These are phyloP conservation scores for Drosophila pseudotalamancana DNA, from an alignment of 2,888 invertebrate species.

Conservation along the genomic window DNA sequence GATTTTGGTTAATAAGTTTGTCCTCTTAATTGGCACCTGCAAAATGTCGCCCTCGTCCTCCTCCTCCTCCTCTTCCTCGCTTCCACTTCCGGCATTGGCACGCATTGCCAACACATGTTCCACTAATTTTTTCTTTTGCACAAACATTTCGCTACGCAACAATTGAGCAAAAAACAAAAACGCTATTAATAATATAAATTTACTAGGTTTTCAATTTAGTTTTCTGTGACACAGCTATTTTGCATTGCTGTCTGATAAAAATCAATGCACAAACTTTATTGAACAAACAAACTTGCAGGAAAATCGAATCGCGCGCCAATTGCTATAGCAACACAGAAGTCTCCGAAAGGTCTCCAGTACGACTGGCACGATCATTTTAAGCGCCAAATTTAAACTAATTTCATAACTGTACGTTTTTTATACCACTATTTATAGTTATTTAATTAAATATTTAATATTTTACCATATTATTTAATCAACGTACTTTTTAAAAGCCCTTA, in stretches of 20 bases:
- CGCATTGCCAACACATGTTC: constrained; percentile 83
- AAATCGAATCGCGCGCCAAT: constrained; percentile 17
- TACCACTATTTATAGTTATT: fast-evolving
- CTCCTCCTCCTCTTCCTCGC: constrained; percentile 87
- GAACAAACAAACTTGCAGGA: constrained; percentile 52
- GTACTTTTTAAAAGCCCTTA: neutral
- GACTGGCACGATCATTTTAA: constrained; percentile 12
- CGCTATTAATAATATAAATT: constrained; percentile 40
- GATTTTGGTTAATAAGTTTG: neutral
- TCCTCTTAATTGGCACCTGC: constrained; percentile 78
- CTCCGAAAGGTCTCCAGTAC: neutral
- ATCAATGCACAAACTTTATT: constrained; percentile 38
- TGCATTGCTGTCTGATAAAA: constrained; percentile 16
- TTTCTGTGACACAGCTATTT: constrained; percentile 14
- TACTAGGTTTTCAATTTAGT: constrained; percentile 40
- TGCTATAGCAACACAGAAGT: constrained; percentile 29
- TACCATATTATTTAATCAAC: neutral
- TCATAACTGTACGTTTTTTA: neutral
- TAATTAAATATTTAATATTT: neutral
- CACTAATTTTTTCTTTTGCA: constrained; percentile 84
- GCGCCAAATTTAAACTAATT: constrained; percentile 19
- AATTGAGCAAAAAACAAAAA: no score
- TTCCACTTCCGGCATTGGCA: constrained; percentile 84
- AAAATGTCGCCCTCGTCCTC: constrained; percentile 85
- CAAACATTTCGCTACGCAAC: constrained; percentile 86